phyloP scores from a whole-genome alignment of 2,888 invertebrate species.

The Therioaphis trifolii region DNA sequence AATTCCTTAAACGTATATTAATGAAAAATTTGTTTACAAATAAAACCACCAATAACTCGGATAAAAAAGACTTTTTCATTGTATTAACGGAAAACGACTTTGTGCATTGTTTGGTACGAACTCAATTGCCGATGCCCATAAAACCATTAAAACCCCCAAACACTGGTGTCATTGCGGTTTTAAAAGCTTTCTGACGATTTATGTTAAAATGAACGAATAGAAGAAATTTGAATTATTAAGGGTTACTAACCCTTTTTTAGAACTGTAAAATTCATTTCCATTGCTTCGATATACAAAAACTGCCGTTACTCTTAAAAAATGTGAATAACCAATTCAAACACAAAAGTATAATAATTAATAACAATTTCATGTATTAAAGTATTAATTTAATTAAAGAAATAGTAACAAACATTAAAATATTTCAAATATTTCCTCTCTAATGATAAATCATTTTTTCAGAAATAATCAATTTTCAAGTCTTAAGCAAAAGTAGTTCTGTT shows the following conservation, averaged over 20 bases:
- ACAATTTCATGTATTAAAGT: not conserved
- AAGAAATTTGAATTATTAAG: conserved; percentile 53
- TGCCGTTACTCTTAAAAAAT: too few species aligned
- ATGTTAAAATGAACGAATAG: conserved; percentile 32
- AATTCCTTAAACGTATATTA: not conserved
- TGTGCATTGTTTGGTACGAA: conserved; percentile 47
- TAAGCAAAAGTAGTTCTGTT: too few species aligned
- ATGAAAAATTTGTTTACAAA: conserved; percentile 47
- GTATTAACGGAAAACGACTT: conserved; percentile 40
- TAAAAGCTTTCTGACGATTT: conserved; percentile 53
- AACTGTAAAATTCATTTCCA: conserved; percentile 14
- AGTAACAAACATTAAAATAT: too few species aligned
- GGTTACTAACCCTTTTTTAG: conserved; percentile 10
- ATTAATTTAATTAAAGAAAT: too few species aligned
- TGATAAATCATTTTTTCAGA: too few species aligned
- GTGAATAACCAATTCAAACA: not conserved
- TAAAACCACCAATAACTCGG: conserved; percentile 53
- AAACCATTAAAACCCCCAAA: conserved; percentile 52
- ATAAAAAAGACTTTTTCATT: conserved; percentile 44
- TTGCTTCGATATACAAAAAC: conserved; percentile 2
- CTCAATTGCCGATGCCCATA: conserved; percentile 53
- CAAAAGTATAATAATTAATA: not conserved
- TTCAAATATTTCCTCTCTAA: too few species aligned
- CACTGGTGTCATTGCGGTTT: conserved; percentile 44
- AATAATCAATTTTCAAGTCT: too few species aligned